A percentile compares a stretch with the other conserved stretches of the same genome.
phyloP scores from a whole-genome alignment of 92 coral and sea anemone species.

The Metridium senile region DNA sequence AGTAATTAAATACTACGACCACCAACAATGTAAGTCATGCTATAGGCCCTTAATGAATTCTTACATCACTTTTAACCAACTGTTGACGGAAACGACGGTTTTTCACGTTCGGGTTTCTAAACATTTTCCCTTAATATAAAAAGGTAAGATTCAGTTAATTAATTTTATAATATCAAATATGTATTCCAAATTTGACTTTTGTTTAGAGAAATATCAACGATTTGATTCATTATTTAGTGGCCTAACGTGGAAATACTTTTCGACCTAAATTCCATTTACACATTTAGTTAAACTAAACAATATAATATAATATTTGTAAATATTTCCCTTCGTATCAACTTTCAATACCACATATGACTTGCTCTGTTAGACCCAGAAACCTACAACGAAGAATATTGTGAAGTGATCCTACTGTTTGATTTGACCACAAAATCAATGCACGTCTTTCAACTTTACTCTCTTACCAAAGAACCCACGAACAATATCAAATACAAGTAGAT shows the following conservation, averaged over 20 bases:
- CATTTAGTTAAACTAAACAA: too few relatives aligned
- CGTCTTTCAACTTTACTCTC: too few relatives aligned
- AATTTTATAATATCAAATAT: background rate
- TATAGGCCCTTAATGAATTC: conserved; percentile 13
- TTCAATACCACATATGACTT: too few relatives aligned
- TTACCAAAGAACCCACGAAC: too few relatives aligned
- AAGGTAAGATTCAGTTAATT: background rate
- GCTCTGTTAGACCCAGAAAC: too few relatives aligned
- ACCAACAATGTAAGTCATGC: background rate
- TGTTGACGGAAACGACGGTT: background rate
- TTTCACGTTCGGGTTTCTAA: background rate
- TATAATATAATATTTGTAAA: too few relatives aligned
- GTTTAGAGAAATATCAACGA: background rate
- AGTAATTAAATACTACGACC: background rate
- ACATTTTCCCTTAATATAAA: background rate
- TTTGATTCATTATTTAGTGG: background rate
- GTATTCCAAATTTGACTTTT: background rate
- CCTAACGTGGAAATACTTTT: background rate
- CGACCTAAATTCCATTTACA: too few relatives aligned
- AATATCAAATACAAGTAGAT: too few relatives aligned
- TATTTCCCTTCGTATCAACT: too few relatives aligned
- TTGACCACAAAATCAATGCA: too few relatives aligned
- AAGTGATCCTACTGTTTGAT: too few relatives aligned
- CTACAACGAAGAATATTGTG: too few relatives aligned
- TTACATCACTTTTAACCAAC: conserved; percentile 13